phyloP scores from a whole-genome alignment of 2,888 invertebrate species.

The Oasisia sp. region DNA sequence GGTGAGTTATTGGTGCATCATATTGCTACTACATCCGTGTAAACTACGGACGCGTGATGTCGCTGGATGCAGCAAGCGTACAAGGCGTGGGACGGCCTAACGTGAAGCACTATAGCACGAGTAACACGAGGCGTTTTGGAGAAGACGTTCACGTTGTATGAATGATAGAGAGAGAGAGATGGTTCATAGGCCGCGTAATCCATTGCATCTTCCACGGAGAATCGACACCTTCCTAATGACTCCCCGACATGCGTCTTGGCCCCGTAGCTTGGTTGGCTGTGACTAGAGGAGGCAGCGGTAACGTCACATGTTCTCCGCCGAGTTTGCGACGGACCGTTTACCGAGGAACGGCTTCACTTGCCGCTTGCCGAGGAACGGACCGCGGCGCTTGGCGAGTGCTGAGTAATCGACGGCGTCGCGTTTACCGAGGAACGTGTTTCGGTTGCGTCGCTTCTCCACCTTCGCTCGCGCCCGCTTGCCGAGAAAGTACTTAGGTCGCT shows the following conservation, averaged over 20 bases:
- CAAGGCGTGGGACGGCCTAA: background rate
- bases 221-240: background rate
- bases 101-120: background rate
- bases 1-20: background rate
- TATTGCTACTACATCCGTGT: background rate
- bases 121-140: background rate
- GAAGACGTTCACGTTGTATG: background rate
- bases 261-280: background rate
- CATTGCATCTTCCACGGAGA: background rate
- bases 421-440: slow-evolving; percentile 9
- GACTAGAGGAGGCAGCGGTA: background rate
- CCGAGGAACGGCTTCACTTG: slow-evolving; percentile 8
- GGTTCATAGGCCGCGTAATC: background rate
- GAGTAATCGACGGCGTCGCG: background rate
- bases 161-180: background rate
- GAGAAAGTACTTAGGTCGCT: background rate
- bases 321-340: background rate
- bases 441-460: background rate
- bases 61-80: background rate
- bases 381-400: background rate
- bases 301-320: background rate
- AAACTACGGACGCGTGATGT: background rate
- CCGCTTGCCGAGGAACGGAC: background rate
- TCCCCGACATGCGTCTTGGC: background rate
- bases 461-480: background rate